phyloP scores from a whole-genome alignment of 2,888 invertebrate species.

The Nymphalis c-album region DNA sequence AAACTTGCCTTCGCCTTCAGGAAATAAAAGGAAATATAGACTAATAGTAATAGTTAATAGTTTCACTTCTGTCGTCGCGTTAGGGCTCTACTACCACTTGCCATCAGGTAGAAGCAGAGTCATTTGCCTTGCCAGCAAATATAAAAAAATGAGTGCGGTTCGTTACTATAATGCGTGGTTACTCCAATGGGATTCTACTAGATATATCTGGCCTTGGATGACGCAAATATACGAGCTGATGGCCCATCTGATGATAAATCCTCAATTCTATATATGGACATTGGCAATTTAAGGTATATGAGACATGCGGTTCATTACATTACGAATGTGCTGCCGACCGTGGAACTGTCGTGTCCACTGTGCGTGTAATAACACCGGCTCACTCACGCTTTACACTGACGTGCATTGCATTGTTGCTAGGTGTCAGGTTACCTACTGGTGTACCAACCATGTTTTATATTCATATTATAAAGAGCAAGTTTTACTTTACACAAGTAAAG shows the following conservation, averaged over 20 bases:
- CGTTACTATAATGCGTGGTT: too few species aligned
- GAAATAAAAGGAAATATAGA: too few species aligned
- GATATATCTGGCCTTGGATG: neutral
- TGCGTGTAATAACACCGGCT: constrained; percentile 5
- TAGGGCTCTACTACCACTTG: too few species aligned
- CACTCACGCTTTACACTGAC: neutral
- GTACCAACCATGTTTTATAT: neutral
- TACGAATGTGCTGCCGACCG: neutral
- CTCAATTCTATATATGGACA: neutral
- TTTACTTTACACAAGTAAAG: too few species aligned
- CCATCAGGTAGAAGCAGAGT: too few species aligned
- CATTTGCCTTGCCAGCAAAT: too few species aligned
- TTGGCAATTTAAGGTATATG: neutral
- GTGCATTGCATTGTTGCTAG: neutral
- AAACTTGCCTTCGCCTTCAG: too few species aligned
- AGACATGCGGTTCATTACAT: neutral
- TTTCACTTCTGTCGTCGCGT: too few species aligned
- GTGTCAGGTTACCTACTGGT: neutral
- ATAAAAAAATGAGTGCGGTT: too few species aligned
- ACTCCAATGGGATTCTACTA: too few species aligned
- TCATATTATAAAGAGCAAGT: too few species aligned
- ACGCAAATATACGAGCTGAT: neutral
- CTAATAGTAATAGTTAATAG: too few species aligned
- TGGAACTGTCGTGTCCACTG: neutral
- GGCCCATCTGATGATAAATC: neutral